Evolutionary conservation across 2,888 invertebrate species (phyloP).

Genomic region (Pyrgus malvae): DNA sequence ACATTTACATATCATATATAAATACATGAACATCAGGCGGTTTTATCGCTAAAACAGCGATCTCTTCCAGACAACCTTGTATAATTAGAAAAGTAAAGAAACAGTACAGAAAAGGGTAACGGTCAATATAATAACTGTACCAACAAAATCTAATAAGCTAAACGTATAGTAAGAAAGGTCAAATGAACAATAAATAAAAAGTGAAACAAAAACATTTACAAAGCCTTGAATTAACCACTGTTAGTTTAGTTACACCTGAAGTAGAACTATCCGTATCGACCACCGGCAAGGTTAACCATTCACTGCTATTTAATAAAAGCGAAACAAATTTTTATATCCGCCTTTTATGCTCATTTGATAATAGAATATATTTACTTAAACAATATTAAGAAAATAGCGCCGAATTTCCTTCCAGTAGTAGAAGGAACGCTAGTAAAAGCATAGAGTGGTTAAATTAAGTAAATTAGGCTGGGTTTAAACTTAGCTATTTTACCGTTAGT

Average conservation of each 20-base stretch:
- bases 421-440: too few species aligned
- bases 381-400: not conserved
- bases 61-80: too few species aligned
- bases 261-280: conserved; percentile 34
- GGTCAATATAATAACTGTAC: not conserved
- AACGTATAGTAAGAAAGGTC: conserved; percentile 8
- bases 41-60: too few species aligned
- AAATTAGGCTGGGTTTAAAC: too few species aligned
- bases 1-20: too few species aligned
- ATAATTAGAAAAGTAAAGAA: too few species aligned
- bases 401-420: too few species aligned
- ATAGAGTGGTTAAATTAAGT: too few species aligned
- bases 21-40: too few species aligned
- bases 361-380: conserved; percentile 4
- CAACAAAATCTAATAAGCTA: not conserved
- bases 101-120: too few species aligned
- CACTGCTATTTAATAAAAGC: conserved; percentile 44
- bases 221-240: conserved; percentile 23
- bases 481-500: too few species aligned
- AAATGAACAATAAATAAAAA: conserved; percentile 17
- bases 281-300: conserved; percentile 58
- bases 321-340: conserved; percentile 55
- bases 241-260: conserved; percentile 6
- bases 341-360: conserved; percentile 40
- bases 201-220: conserved; percentile 16